These are phyloP conservation scores for Anthonomus grandis DNA, from an alignment of 1,140 invertebrate genomes.

Conservation along the genomic window DNA sequence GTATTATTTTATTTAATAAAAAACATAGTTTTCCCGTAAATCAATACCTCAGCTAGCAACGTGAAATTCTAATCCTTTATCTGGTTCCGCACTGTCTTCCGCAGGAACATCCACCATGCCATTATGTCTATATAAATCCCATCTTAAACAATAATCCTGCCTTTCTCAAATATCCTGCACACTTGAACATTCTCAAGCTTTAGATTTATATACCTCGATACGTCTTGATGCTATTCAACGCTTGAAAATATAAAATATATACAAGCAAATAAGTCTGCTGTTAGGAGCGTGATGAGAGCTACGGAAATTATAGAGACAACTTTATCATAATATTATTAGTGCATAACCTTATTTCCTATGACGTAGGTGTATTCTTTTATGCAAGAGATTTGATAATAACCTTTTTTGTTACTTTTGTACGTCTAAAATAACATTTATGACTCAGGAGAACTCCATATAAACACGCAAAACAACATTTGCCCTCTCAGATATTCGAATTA, in stretches of 20 bases:
- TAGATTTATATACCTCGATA: constrained; percentile 1
- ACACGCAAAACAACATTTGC: too few species aligned
- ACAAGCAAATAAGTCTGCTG: not conserved
- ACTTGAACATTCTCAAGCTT: constrained; percentile 11
- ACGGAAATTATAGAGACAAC: not conserved
- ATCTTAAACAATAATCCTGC: constrained; percentile 18
- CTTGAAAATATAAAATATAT: not conserved
- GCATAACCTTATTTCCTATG: too few species aligned
- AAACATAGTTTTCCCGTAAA: too few species aligned
- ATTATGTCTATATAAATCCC: constrained; percentile 18
- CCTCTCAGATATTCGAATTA: too few species aligned
- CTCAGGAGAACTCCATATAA: not conserved
- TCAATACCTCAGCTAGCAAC: not conserved
- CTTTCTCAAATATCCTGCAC: constrained; percentile 8
- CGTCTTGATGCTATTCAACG: not conserved
- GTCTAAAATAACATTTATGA: not conserved
- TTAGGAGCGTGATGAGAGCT: not conserved
- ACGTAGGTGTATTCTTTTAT: too few species aligned
- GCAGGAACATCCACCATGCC: constrained; percentile 17
- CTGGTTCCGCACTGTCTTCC: constrained; percentile 9
- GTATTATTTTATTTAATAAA: too few species aligned
- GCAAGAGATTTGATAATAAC: too few species aligned
- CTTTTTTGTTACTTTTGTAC: too few species aligned
- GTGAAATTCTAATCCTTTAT: not conserved
- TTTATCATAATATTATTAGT: too few species aligned